A percentile compares a stretch with the other conserved stretches of the same genome.
Evolutionary conservation across 2,113 vertebrate genomes (phyloP).

Genomic region (Microcebus murinus): DNA sequence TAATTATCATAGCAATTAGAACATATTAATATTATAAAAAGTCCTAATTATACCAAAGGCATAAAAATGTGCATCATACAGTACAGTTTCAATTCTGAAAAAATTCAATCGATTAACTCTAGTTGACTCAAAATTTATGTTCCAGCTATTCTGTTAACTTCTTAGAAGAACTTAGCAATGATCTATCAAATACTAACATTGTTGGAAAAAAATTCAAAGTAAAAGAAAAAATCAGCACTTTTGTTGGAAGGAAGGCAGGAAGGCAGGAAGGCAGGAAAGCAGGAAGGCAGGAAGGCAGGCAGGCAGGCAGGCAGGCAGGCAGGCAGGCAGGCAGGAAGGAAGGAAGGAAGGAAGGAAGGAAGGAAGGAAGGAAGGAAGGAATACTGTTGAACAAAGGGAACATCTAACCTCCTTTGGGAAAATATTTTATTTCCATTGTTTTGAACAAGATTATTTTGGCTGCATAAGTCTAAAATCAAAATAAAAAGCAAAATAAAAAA

Average conservation of each 20-base stretch:
- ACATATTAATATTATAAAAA: background rate
- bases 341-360: background rate
- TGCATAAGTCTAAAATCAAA: background rate
- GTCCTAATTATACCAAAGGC: background rate
- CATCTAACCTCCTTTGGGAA: background rate
- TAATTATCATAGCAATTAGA: background rate
- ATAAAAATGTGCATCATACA: background rate
- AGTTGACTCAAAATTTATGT: background rate
- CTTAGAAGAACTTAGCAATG: background rate
- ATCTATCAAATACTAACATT: background rate
- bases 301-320: background rate
- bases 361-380: background rate
- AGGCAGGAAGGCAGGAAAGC: background rate
- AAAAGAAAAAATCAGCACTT: background rate
- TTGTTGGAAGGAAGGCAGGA: background rate
- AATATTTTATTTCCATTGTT: background rate
- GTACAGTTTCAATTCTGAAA: background rate
- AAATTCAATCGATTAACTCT: background rate
- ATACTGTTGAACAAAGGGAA: background rate
- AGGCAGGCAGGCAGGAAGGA: too few species aligned
- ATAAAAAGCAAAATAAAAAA: background rate
- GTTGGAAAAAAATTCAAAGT: background rate
- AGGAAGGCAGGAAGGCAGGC: too few species aligned
- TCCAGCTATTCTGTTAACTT: background rate
- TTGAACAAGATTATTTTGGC: background rate